These are phyloP conservation scores for Hanleya hanleyi DNA, from an alignment of 2,888 invertebrate genomes.

Conservation along the genomic window DNA sequence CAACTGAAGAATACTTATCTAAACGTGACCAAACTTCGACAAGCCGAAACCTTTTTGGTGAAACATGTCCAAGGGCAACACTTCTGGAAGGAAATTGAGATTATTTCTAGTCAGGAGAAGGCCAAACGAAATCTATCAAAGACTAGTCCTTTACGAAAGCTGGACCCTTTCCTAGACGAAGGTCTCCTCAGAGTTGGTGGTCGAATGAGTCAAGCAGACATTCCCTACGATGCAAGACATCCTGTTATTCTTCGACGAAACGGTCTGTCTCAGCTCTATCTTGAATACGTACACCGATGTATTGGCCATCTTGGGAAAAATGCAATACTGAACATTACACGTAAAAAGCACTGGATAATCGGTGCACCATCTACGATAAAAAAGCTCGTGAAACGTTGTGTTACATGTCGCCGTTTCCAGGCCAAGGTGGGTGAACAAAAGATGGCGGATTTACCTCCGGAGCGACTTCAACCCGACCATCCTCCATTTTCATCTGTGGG, in stretches of 20 bases:
- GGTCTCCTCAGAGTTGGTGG: background rate
- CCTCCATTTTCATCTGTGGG: no score
- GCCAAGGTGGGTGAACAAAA: background rate
- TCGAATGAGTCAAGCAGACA: background rate
- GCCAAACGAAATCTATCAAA: background rate
- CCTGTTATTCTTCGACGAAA: background rate
- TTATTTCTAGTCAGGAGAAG: background rate
- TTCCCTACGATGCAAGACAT: background rate
- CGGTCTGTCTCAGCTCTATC: background rate
- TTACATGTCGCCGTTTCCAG: background rate
- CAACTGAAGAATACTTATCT: background rate
- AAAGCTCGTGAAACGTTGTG: background rate
- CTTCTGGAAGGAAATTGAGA: background rate
- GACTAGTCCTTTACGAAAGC: background rate
- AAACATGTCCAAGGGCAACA: background rate
- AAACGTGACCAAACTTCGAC: background rate
- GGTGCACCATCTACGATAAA: background rate
- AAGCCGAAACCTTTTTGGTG: background rate
- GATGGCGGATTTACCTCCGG: conserved; percentile 3
- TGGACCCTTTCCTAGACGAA: background rate
- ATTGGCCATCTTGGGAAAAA: conserved; percentile 1
- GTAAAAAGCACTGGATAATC: background rate
- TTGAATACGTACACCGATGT: background rate
- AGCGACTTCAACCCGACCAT: no score
- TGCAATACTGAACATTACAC: background rate